These are phyloP conservation scores for Xenus cinereus DNA, from an alignment of 2,113 vertebrate genomes.

Conservation along the genomic window DNA sequence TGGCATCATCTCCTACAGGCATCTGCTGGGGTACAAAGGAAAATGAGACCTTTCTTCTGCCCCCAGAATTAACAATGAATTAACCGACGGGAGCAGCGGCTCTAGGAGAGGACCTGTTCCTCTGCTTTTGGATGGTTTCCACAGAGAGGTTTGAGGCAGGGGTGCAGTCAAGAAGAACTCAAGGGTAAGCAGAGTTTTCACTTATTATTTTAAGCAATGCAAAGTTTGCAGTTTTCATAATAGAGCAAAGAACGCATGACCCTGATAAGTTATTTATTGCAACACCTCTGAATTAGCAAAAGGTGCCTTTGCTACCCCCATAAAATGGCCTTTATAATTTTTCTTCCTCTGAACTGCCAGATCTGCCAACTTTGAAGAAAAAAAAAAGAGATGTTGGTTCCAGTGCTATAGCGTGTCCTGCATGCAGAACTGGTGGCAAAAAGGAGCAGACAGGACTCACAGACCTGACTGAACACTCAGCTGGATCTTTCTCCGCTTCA, in stretches of 20 bases:
- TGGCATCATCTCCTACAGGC: not conserved
- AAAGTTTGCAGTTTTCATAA: not conserved
- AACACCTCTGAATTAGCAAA: constrained; percentile 17
- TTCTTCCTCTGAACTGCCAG: not conserved
- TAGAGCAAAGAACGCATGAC: not conserved
- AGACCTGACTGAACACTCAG: not conserved
- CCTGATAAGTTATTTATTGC: not conserved
- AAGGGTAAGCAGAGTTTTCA: not conserved
- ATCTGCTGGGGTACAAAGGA: not conserved
- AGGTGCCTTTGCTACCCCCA: not conserved
- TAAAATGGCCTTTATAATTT: not conserved
- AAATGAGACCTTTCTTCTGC: not conserved
- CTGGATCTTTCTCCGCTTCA: not conserved
- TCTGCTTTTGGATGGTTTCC: not conserved
- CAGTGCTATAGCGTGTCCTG: not conserved
- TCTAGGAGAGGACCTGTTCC: not conserved
- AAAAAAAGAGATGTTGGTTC: not conserved
- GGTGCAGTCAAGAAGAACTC: not conserved
- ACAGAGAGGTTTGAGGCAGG: not conserved
- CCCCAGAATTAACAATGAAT: not conserved
- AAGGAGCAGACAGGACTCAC: not conserved
- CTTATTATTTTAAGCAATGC: constrained; percentile 3
- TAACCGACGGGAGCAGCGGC: not conserved
- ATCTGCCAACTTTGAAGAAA: not conserved
- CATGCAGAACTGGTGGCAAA: not conserved